A percentile compares a stretch with the other conserved stretches of the same genome.
Conservation (phyloP, 2,113 vertebrate genomes). For the Pedetes capensis region DNA sequence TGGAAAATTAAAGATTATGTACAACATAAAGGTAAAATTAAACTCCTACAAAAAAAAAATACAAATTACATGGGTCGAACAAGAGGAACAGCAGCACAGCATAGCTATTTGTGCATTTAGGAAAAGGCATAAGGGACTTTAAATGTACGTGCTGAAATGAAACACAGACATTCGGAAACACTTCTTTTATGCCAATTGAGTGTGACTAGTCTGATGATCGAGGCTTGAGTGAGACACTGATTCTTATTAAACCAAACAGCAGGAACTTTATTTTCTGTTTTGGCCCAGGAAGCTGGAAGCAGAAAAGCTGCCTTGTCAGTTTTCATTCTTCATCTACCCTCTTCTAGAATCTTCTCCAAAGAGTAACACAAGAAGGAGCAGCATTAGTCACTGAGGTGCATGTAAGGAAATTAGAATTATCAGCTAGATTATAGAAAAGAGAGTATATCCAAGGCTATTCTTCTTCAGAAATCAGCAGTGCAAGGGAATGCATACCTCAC, state of each 20-base stretch:
- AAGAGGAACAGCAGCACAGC: neutral
- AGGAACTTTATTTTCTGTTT: slow-evolving; percentile 29
- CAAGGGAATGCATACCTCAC: neutral
- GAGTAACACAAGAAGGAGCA: neutral
- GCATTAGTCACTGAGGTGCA: neutral
- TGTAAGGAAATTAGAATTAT: neutral
- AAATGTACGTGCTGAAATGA: neutral
- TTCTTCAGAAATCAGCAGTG: neutral
- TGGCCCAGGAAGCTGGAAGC: slow-evolving; percentile 39
- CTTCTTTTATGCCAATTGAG: slow-evolving; percentile 8
- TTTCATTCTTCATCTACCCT: slow-evolving; percentile 5
- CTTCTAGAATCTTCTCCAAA: slow-evolving; percentile 31
- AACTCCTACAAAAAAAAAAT: neutral
- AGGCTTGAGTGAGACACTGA: slow-evolving; percentile 3
- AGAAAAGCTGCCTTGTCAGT: neutral
- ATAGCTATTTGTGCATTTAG: neutral
- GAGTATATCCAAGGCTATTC: neutral
- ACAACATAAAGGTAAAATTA: neutral
- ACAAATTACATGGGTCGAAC: neutral
- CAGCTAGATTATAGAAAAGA: neutral
- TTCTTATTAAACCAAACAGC: slow-evolving; percentile 61
- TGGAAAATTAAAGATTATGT: neutral
- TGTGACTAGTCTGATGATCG: neutral
- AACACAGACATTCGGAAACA: slow-evolving; percentile 4
- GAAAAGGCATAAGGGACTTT: neutral